Evolutionary conservation across 2,888 invertebrate genomes (phyloP), one percentile per base, ranked within the genome.

Genomic region (Bombylius major): DNA sequence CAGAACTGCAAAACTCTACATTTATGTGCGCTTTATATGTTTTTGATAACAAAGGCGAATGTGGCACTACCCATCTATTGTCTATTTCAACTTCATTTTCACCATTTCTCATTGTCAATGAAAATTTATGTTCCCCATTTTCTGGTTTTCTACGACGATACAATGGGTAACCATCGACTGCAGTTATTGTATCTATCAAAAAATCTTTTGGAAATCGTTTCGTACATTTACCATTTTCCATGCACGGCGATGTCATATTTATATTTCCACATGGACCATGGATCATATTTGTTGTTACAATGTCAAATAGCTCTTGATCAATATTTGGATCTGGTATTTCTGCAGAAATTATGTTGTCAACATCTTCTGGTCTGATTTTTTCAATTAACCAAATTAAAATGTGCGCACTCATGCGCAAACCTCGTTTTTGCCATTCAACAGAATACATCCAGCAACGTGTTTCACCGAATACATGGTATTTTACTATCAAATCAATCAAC

Each of bases 1-100:
- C 67, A 0, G 71, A 72, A 62, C 62, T 66, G 58, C 72, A 75
- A 56, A 51, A 65, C 56, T 72, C 71, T 11, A 72, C 68, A 61
- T 72, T 71, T 11, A 66, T 65, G 57, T 70, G 70, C 66, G 70
- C 68, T 56, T 68, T 58, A 64, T n/a, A n/a, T n/a, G n/a, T n/a
- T n/a, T n/a, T n/a, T n/a, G n/a, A n/a, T n/a, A n/a, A n/a, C n/a
- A n/a, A n/a, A n/a, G n/a, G n/a, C n/a, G n/a, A n/a, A n/a, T n/a
- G n/a, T n/a, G n/a, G n/a, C n/a, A n/a, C n/a, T n/a, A n/a, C n/a
- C n/a, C n/a, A n/a, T n/a, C n/a, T 63, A 61, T 68, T 69, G 46
- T 67, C 68, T 23, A 61, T 51, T n/a, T 47, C 56, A 33, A 54
- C 13, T 5, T 23, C 46, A 6, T 42, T 39, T 23, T 39, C 13